phyloP scores from a whole-genome alignment of 2,797 vertebrate genomes.

The Gallinago stenura region DNA sequence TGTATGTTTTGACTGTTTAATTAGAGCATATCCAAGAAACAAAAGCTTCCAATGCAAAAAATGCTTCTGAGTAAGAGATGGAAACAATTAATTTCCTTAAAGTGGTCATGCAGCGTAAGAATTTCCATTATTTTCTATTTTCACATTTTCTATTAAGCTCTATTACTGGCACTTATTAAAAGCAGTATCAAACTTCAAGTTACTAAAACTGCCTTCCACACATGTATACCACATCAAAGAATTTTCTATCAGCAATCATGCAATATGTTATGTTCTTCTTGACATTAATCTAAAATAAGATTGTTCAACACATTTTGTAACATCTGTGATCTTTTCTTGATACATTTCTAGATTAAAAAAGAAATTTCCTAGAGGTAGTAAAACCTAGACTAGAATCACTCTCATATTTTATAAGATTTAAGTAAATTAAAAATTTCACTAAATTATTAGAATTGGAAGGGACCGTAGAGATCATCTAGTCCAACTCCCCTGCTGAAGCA shows the following conservation, averaged over 20 bases:
- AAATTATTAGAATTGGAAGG: no score
- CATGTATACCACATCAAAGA: neutral
- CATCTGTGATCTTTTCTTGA: neutral
- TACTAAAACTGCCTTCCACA: neutral
- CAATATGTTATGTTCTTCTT: neutral
- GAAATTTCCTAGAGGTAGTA: neutral
- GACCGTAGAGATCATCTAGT: no score
- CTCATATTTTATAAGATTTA: neutral
- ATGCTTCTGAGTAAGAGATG: neutral
- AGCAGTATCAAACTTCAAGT: neutral
- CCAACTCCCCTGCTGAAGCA: no score
- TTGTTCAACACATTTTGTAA: neutral
- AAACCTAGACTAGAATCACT: neutral
- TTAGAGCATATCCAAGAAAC: neutral
- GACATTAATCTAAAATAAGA: neutral
- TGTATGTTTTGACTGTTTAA: neutral
- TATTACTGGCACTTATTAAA: neutral
- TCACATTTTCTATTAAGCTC: neutral
- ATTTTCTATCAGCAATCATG: neutral
- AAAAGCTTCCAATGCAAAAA: neutral
- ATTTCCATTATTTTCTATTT: rapidly evolving
- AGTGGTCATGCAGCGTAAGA: neutral
- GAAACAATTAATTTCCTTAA: neutral
- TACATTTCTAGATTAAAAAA: neutral
- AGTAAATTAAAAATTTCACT: neutral